Evolutionary conservation across 1,140 invertebrate genomes (phyloP), one percentile per base, ranked within the genome.

Genomic region (Hycleus phaleratus): DNA sequence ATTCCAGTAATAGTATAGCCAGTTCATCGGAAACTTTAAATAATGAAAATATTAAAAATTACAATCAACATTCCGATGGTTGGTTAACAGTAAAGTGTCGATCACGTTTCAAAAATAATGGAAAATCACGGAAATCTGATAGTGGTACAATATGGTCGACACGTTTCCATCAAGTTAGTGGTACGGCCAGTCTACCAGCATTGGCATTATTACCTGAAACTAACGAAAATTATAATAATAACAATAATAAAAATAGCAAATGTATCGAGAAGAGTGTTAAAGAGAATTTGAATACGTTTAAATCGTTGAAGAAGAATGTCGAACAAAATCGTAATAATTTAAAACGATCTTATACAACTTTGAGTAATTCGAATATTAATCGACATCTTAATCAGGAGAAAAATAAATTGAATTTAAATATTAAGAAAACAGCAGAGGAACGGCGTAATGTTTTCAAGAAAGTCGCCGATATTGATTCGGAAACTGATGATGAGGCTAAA

Each of bases 51-150:
- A 69, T 71, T 66, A 66, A 80, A 69, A 67, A 70, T 57, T 64
- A 78, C 71, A 73, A 79, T 68, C 60, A 64, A 54, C 72, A 75
- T 51, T 78, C 82, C 51, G 83, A 84, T 65, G 82, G 82, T 9
- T 85, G 83, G 82, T 69, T 84, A 11, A 85, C 82, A 1, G 83
- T 85, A 2, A 84, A 84, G 70, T 81, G 79, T 58, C 73, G 79
- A 44, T 70, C 68, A 12, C 74, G 82, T 18, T 68, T 79, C 40
- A 79, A 75, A 58, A 72, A 72, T 56, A 66, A 62, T 60, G 56
- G 61, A 38, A 71, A 69, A 59, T 49, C 59, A n/a, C 58, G 69
- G 49, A 65, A 67, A 60, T 71, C 69, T 6, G 69, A 73, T 50
- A 69, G 65, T 10, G 65, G 62, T 65, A 77, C 81, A 38, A 79